A percentile compares a stretch with the other conserved stretches of the same genome.
Conservation (phyloP, 2,888 invertebrate genomes). For the Clepsis dumicolana region DNA sequence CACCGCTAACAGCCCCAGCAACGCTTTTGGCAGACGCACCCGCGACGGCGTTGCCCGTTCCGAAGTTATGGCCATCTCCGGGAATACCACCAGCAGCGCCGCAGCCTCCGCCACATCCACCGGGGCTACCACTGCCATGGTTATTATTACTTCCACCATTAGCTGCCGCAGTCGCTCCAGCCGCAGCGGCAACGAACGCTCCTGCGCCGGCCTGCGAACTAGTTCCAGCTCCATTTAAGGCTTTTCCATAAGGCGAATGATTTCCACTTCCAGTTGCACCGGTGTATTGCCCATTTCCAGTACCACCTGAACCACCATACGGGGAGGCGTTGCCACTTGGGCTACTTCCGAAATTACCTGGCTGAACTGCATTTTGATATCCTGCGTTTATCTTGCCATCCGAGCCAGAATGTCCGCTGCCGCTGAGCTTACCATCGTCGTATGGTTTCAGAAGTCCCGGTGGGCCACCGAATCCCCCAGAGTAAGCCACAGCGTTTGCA, state of each 20-base stretch:
- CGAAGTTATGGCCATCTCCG: conserved; percentile 45
- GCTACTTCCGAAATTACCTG: conserved; percentile 15
- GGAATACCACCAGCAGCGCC: conserved; percentile 50
- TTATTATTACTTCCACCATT: conserved; percentile 47
- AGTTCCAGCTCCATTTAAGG: conserved; percentile 44
- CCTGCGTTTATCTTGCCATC: conserved; percentile 14
- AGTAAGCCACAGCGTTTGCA: conserved; percentile 66
- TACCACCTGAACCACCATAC: conserved; percentile 36
- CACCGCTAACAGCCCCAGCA: conserved; percentile 57
- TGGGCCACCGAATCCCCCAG: conserved; percentile 79
- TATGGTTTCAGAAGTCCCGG: conserved; percentile 74
- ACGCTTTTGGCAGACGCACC: conserved; percentile 62
- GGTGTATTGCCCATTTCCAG: conserved; percentile 41
- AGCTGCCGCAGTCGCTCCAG: conserved; percentile 56
- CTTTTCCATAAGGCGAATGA: conserved; percentile 45
- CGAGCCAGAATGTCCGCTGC: conserved; percentile 15
- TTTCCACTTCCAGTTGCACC: conserved; percentile 44
- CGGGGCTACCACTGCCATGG: conserved; percentile 46
- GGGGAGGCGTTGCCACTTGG: conserved; percentile 23
- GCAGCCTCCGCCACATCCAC: conserved; percentile 62
- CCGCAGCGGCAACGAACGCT: conserved; percentile 58
- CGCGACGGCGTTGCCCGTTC: conserved; percentile 46
- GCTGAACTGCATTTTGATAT: conserved; percentile 23
- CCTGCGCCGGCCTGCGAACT: conserved; percentile 49
- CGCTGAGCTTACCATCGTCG: conserved; percentile 61